These are phyloP conservation scores for Canis aureus DNA, from an alignment of 2,113 vertebrate species.

Conservation along the genomic window DNA sequence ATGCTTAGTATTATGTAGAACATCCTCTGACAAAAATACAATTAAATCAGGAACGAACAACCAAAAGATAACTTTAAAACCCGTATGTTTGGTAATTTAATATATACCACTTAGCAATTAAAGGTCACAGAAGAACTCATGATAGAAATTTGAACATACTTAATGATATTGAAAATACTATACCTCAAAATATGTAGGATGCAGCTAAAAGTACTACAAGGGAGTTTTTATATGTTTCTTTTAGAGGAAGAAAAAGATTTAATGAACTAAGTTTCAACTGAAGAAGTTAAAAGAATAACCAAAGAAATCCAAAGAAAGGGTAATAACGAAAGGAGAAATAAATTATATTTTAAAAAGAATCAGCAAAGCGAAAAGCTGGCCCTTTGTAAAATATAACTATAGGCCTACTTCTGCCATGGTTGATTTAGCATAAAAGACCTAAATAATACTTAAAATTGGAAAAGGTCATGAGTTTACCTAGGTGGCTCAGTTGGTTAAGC, in stretches of 20 bases:
- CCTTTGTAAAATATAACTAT: background rate
- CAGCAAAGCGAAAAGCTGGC: background rate
- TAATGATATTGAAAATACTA: background rate
- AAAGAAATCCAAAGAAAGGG: background rate
- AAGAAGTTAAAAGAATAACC: background rate
- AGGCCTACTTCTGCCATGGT: background rate
- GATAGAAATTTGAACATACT: background rate
- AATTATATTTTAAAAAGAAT: background rate
- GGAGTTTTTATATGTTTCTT: background rate
- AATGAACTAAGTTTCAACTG: background rate
- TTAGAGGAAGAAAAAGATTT: slow-evolving; percentile 8
- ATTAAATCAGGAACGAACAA: background rate
- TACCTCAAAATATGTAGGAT: background rate
- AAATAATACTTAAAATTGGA: background rate
- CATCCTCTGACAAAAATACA: background rate
- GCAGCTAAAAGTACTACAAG: background rate
- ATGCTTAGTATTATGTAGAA: background rate
- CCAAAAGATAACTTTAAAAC: background rate
- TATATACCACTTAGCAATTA: background rate
- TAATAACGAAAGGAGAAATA: slow-evolving; percentile 2
- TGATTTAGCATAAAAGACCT: background rate
- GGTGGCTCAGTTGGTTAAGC: background rate
- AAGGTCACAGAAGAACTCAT: slow-evolving; percentile 6
- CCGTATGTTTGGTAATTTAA: background rate
- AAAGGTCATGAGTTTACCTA: background rate